Percentiles rank a stretch among this genome's conserved stretches.
phyloP scores from a whole-genome alignment of 2,888 invertebrate genomes.

The Syritta pipiens region DNA sequence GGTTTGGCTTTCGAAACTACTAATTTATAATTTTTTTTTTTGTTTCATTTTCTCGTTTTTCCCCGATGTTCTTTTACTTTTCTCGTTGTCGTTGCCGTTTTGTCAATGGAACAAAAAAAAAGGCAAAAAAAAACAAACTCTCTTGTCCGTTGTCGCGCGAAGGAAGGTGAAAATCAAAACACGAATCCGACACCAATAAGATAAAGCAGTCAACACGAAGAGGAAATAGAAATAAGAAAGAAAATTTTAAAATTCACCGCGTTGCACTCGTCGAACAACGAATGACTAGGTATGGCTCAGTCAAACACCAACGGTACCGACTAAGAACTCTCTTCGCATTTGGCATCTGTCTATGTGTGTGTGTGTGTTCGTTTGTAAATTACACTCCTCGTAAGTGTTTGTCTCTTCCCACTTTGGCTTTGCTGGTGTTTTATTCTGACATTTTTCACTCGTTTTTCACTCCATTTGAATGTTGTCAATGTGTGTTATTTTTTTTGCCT shows the following conservation, averaged over 20 bases:
- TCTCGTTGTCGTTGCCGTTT: constrained; percentile 20
- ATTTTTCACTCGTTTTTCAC: constrained; percentile 35
- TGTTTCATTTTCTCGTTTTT: constrained; percentile 29
- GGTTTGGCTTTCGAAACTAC: constrained; percentile 49
- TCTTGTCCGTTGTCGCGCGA: constrained; percentile 48
- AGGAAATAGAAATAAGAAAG: background rate
- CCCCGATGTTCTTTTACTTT: constrained; percentile 1
- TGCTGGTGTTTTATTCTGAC: background rate
- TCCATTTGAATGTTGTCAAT: constrained; percentile 14
- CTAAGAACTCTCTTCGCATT: constrained; percentile 29
- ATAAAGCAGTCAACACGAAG: constrained; percentile 3
- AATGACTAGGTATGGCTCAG: constrained; percentile 52
- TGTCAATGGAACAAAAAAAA: too few relatives aligned
- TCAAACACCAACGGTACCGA: constrained; percentile 23
- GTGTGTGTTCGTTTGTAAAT: constrained; percentile 14
- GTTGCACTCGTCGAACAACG: constrained; percentile 54
- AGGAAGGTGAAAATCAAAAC: constrained; percentile 59
- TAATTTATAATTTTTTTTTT: too few relatives aligned
- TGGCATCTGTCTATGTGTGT: constrained; percentile 1
- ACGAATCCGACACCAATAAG: constrained; percentile 63
- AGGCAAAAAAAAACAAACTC: too few relatives aligned
- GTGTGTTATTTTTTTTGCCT: background rate
- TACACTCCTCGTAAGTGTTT: constrained; percentile 16
- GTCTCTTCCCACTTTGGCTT: background rate
- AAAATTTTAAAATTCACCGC: constrained; percentile 23